phyloP scores from a whole-genome alignment of 2,797 vertebrate genomes.

The Podarcis siculus region DNA sequence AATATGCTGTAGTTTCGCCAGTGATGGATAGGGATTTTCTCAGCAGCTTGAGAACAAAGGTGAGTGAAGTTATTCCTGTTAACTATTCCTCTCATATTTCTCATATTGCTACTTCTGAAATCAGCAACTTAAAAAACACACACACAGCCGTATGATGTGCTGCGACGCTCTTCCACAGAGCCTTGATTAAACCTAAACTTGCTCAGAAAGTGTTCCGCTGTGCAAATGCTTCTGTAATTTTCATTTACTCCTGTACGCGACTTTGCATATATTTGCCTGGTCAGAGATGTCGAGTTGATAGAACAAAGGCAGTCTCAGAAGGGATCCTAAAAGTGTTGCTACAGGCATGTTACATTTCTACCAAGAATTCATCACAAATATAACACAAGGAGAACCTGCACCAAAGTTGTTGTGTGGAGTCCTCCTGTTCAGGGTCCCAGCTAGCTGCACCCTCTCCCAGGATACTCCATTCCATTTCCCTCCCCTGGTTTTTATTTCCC shows the following conservation, averaged over 20 bases:
- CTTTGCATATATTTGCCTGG: slow-evolving; percentile 55
- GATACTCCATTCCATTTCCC: too few species aligned
- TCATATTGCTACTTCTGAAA: not conserved
- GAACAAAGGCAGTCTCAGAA: not conserved
- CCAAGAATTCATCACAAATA: not conserved
- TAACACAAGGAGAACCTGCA: not conserved
- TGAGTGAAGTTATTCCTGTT: not conserved
- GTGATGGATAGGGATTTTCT: not conserved
- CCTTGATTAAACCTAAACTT: slow-evolving; percentile 13
- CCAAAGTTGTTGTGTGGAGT: too few species aligned
- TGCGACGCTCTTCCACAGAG: slow-evolving; percentile 20
- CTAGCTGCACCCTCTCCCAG: too few species aligned
- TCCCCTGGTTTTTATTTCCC: too few species aligned
- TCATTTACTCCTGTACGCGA: slow-evolving; percentile 13
- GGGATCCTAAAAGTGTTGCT: not conserved
- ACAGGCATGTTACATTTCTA: not conserved
- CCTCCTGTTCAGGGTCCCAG: too few species aligned
- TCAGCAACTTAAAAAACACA: not conserved
- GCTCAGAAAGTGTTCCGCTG: slow-evolving; percentile 40
- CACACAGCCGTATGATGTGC: slow-evolving; percentile 32
- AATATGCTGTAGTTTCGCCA: not conserved
- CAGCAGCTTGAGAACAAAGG: not conserved
- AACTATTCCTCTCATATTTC: not conserved
- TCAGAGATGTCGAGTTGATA: not conserved
- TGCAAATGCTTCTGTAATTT: slow-evolving; percentile 47